Evolutionary conservation across 2,113 vertebrate species (phyloP), one percentile per base, ranked within the genome.

Genomic region (Gambusia affinis): DNA sequence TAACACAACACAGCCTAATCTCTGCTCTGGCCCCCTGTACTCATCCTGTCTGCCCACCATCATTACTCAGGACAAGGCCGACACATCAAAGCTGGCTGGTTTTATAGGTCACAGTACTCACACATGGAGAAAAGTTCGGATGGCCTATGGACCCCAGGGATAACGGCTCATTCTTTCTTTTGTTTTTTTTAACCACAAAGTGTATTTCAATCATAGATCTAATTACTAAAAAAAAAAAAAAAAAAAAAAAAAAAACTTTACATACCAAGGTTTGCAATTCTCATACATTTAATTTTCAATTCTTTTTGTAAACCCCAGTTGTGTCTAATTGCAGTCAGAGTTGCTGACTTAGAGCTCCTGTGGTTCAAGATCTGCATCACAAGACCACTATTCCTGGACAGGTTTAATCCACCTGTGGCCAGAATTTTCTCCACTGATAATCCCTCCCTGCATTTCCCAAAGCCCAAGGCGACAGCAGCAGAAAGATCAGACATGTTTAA

Each of bases 1-100:
- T 85, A 93, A 89, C 73, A 83, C 86, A 94, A 88, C 89, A 87
- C 1, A 27, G 67, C 61, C 79, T 94, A 93, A 94, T 93, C 92
- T 91, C 84, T 60, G 74, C 67, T 67, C 62, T 87, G 91, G 85
- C 72, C 71, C 29, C 64, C 64, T 33, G 54, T 67, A 31, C 61
- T 75, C 76, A 33, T 82, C 75, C 76, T 74, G 90, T 89, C 85
- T 82, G 87, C 74, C 72, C 72, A 81, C 86, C 90, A 81, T 88
- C 85, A 91, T 89, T 85, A 80, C 73, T 81, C 79, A 24, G 80
- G 87, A 89, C 78, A 66, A 82, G 86, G 75, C 72, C 79, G 77
- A 65, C 51, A 88, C 89, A 81, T 93, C 90, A 94, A 92, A 92
- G 91, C 73, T 70, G 70, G 7, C 37, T 54, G 10, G 70, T 78